Evolutionary conservation across 2,888 invertebrate species (phyloP).

Genomic region (Sclerodermus sp.): DNA sequence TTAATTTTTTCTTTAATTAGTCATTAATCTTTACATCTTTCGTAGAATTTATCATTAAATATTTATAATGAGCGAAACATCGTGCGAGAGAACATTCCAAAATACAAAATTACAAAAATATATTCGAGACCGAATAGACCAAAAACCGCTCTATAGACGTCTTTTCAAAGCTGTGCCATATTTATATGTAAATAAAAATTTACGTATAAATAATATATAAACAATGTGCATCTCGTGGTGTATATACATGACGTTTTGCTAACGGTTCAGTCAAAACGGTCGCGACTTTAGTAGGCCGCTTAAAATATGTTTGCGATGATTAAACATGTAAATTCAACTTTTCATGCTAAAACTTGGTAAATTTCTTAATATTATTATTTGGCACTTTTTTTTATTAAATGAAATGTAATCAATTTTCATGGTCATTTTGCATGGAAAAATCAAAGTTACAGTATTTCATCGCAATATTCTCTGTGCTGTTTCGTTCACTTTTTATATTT

Average conservation of each 20-base stretch:
- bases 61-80: conserved; percentile 5
- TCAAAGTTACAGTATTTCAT: conserved; percentile 24
- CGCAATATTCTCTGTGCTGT: conserved; percentile 26
- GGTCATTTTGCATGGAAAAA: conserved; percentile 5
- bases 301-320: conserved; percentile 34
- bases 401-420: no score
- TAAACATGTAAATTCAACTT: conserved; percentile 18
- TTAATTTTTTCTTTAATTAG: no score
- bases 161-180: conserved; percentile 31
- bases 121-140: conserved; percentile 39
- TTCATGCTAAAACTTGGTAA: background rate
- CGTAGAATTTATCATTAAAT: background rate
- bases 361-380: no score
- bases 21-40: background rate
- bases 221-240: conserved; percentile 32
- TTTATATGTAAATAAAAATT: conserved; percentile 17
- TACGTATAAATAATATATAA: conserved; percentile 30
- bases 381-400: no score
- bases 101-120: conserved; percentile 53
- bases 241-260: conserved; percentile 39
- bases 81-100: conserved; percentile 30
- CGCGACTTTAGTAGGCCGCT: conserved; percentile 45
- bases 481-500: no score
- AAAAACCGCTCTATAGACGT: conserved; percentile 15
- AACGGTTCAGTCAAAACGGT: conserved; percentile 28